Conservation (phyloP, 2,888 invertebrate genomes). For the Pseudococcus longispinus region DNA sequence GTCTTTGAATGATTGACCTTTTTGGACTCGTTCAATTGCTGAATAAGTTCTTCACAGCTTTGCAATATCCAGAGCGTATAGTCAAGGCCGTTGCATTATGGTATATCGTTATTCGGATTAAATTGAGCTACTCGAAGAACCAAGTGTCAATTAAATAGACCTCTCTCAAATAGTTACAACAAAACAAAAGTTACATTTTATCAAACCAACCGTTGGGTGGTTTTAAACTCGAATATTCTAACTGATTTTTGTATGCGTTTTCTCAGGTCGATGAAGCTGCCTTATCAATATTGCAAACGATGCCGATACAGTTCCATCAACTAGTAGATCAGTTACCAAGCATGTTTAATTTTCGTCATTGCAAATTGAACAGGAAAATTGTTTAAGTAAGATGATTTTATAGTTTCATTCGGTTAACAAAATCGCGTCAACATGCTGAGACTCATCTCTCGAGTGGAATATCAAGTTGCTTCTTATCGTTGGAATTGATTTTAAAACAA, state of each 20-base stretch:
- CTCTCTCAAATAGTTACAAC: neutral
- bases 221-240: neutral
- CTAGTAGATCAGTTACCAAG: constrained; percentile 33
- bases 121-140: neutral
- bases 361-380: constrained; percentile 39
- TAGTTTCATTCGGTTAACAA: too few relatives aligned
- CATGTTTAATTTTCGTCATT: constrained; percentile 38
- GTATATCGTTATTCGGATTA: neutral
- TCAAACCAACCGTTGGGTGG: neutral
- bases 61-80: neutral
- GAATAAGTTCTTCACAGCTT: neutral
- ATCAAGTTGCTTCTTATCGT: neutral
- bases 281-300: constrained; percentile 1
- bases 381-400: constrained; percentile 35
- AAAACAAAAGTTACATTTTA: neutral
- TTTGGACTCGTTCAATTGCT: neutral
- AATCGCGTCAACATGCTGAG: neutral
- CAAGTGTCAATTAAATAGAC: constrained; percentile 23
- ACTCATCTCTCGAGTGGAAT: neutral
- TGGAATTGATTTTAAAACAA: neutral
- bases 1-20: neutral
- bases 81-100: neutral
- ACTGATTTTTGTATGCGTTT: neutral
- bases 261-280: neutral
- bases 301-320: neutral